Evolutionary conservation across 92 coral and sea anemone species (phyloP).

Genomic region (Muricea muricata): DNA sequence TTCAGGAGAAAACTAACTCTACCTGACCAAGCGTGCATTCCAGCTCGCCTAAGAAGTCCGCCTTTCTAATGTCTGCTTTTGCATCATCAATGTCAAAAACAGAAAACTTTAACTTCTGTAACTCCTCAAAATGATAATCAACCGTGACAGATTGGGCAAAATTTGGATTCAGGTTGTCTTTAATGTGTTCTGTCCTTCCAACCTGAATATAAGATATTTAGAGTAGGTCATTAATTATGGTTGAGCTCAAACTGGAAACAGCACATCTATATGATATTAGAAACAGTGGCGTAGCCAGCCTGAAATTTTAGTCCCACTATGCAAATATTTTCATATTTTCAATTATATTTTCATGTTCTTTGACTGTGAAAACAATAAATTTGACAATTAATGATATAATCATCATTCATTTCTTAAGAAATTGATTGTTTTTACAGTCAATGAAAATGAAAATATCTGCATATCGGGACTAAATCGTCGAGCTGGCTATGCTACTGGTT

Average conservation of each 20-base stretch:
- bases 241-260: not conserved
- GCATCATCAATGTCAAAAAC: slow-evolving; percentile 92
- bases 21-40: slow-evolving; percentile 96
- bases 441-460: too few relatives aligned
- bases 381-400: too few relatives aligned
- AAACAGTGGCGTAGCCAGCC: too few relatives aligned
- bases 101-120: slow-evolving; percentile 87
- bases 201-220: slow-evolving; percentile 55
- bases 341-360: too few relatives aligned
- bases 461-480: too few relatives aligned
- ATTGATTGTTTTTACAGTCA: too few relatives aligned
- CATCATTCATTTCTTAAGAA: too few relatives aligned
- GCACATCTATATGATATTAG: too few relatives aligned
- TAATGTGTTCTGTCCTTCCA: slow-evolving; percentile 92
- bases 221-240: not conserved
- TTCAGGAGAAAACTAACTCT: not conserved
- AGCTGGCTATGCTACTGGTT: too few relatives aligned
- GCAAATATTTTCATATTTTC: too few relatives aligned
- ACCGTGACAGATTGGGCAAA: slow-evolving; percentile 78
- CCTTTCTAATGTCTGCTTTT: slow-evolving; percentile 71
- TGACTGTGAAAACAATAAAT: too few relatives aligned
- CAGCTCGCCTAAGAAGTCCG: slow-evolving; percentile 93
- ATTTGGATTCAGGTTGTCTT: slow-evolving; percentile 82
- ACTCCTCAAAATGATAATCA: slow-evolving; percentile 94
- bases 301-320: too few relatives aligned